Evolutionary conservation across 1,140 invertebrate species (phyloP), one percentile per base, ranked within the genome.

Genomic region (Andricus grossulariae): DNA sequence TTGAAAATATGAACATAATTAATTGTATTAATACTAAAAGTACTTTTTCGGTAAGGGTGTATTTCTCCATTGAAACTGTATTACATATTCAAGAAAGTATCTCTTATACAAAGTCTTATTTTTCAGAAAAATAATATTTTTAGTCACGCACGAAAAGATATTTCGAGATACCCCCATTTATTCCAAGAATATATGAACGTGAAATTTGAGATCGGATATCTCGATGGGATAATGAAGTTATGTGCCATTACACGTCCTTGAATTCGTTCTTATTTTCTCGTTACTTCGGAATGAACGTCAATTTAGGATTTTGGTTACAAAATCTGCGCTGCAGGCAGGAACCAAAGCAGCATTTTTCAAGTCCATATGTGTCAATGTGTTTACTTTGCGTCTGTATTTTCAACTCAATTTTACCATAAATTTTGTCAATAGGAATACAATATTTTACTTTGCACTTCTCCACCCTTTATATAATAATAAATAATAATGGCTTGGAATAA

Each of bases 231-330:
- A 66, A 66, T 66, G 60, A 32, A 66, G 21, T 25, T 66, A 66
- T 39, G n/a, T 39, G 32, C 60, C 60, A 66, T 66, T 66, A 66
- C 39, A 32, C 32, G 32, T 45, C 15, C 60, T 66, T 39, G 15
- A 66, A 66, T 66, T 66, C 32, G 25, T 45, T 66, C 60, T 66
- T 32, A 66, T 66, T 66, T 66, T 25, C 60, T 66, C 60, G 60
- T 66, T 66, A 66, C 60, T 45, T 39, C 13, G 25, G n/a, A 66
- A 66, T 66, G 39, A 66, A 45, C 32, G 25, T 66, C 25, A 66
- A 66, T 39, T 66, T 66, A 66, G 60, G 60, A 39, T 66, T 66
- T 66, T 66, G 32, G 60, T 39, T 66, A 32, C 39, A 39, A 25
- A 66, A 66, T 66, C 60, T 66, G 25, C 25, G 39, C 21, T 66